Conservation (phyloP, 2,113 vertebrate genomes). For the Platycercus adscitus region DNA sequence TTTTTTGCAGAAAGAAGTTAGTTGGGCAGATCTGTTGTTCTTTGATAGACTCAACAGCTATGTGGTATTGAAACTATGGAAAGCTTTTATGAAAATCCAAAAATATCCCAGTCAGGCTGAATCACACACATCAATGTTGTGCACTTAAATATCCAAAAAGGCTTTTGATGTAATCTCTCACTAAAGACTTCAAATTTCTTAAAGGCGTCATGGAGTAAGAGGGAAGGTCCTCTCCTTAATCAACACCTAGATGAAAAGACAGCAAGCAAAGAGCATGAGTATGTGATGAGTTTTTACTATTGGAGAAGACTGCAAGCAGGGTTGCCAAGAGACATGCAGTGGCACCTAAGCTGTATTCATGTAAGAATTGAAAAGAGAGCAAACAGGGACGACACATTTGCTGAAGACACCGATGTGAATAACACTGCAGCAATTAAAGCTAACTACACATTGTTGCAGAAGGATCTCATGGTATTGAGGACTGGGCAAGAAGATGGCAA, state of each 20-base stretch:
- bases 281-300: not conserved
- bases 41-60: not conserved
- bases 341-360: not conserved
- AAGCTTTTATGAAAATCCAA: not conserved
- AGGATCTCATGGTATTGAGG: not conserved
- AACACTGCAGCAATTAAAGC: not conserved
- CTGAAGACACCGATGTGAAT: not conserved
- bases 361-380: not conserved
- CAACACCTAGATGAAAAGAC: not conserved
- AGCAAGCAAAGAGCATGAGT: not conserved
- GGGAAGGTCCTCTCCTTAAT: not conserved
- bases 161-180: not conserved
- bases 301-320: not conserved
- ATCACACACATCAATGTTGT: not conserved
- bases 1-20: not conserved
- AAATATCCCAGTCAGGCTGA: not conserved
- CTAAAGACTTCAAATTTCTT: conserved; percentile 2
- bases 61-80: rapidly evolving
- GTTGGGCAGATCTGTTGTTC: not conserved
- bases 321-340: not conserved
- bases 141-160: not conserved
- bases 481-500: not conserved
- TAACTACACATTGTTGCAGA: not conserved
- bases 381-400: rapidly evolving
- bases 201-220: not conserved